Evolutionary conservation across 2,888 invertebrate species (phyloP), one percentile per base, ranked within the genome.

Genomic region (Rhagonycha fulva): DNA sequence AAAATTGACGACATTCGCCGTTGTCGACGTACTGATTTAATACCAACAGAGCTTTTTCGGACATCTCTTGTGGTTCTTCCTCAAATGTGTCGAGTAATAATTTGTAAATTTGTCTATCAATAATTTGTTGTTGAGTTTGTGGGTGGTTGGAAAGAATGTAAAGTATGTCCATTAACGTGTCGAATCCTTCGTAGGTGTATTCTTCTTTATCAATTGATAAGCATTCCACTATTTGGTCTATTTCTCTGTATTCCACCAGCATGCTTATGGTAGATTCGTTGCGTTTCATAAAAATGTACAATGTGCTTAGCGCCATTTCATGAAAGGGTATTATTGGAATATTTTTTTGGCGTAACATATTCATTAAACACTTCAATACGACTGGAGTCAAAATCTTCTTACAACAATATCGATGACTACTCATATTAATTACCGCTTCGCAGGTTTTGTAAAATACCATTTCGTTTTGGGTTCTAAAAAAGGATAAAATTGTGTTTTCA

Each of bases 341-440:
- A 23, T 70, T 60, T 4, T 19, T 23, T 28, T 72, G 32, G 2
- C 10, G 12, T 23, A 76, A 62, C 32, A 74, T 76, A 4, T 30
- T 32, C 23, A 78, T 23, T 32, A 78, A 47, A 26, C 74, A 70
- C 11, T 76, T 47, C 7, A 76, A 71, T 60, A 76, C 76, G 24
- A 72, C 63, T 10, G 78, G 76, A 1, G 78, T 78, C 7, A 76
- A 70, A 23, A 78, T 78, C 26, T 78, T 78, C 14, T 68, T 32
- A 14, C 75, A 76, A 28, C 78, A 78, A 66, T 61, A 76, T 11
- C 71, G 70, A 63, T 76, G 78, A 4, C 14, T 9, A 26, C 76
- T 78, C 69, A 78, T 67, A 32, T 75, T 68, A 1, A 24, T 63
- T 5, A 78, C 60, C 3, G 75, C 72, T 28, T 72, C 72, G 62